phyloP scores from a whole-genome alignment of 2,113 vertebrate species.

The Pavo muticus region DNA sequence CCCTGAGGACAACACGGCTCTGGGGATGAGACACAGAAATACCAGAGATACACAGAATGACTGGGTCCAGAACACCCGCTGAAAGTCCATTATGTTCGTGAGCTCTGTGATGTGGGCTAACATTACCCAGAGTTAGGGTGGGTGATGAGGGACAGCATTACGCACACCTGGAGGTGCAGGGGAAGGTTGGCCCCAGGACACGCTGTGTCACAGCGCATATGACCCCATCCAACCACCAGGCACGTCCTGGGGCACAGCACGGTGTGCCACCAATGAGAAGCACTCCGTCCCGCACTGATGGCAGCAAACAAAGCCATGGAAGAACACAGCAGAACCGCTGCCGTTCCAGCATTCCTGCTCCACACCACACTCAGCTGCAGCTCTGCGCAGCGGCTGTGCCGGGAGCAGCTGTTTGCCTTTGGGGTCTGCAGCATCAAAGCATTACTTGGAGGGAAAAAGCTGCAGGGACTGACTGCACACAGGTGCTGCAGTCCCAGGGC shows the following conservation, averaged over 20 bases:
- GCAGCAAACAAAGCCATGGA: background rate
- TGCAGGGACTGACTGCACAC: background rate
- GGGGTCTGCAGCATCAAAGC: background rate
- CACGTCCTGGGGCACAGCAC: too few relatives aligned
- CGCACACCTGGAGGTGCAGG: rapidly evolving
- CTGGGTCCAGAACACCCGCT: background rate
- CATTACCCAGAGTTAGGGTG: too few relatives aligned
- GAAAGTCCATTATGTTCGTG: background rate
- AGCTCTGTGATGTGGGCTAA: background rate
- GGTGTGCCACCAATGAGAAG: background rate
- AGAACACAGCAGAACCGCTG: background rate
- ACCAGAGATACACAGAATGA: background rate
- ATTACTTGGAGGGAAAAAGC: background rate
- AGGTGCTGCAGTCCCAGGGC: background rate
- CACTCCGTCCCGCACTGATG: rapidly evolving
- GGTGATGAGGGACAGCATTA: background rate
- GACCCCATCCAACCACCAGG: too few relatives aligned
- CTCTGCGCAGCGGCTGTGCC: background rate
- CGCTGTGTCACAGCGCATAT: background rate
- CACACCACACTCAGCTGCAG: background rate
- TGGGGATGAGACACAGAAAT: background rate
- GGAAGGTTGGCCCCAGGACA: background rate
- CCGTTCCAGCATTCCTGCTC: background rate
- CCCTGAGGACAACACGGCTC: background rate
- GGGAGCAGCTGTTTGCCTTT: background rate